Evolutionary conservation across 2,888 invertebrate genomes (phyloP), one percentile per base, ranked within the genome.

Genomic region (Mythimna ferrago): DNA sequence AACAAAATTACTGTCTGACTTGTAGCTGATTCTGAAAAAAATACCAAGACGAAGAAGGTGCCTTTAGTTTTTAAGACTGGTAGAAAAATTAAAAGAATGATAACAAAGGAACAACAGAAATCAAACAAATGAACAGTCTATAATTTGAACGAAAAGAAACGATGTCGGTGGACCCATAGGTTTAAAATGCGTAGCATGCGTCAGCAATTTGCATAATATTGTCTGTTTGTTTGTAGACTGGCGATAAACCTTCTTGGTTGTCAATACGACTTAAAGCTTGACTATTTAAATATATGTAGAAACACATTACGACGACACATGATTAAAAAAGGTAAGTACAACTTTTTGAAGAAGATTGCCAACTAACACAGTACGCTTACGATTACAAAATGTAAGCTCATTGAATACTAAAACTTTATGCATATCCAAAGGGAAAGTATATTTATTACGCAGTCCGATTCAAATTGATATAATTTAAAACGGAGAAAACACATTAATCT

Each of bases 121-220:
- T 2, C 0, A 41, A 62, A 58, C 41, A 57, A 51, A 21, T 57
- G 16, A 53, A 62, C 21, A 14, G 10, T 21, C 1, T 14, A 35
- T 35, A 57, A 53, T 62, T 44, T 14, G 7, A 3, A 32, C 32
- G 32, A 32, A 79, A 48, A 64, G 63, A 41, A 64, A 72, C 53
- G 53, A 60, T 64, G 38, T 60, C 63, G 63, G 44, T 32, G 53
- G 74, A 63, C 57, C 54, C 56, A 54, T 66, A 60, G 61, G 53
- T 62, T 79, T 61, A 63, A 68, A 68, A 74, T 73, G 75, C 67
- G 66, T 68, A 64, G 54, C 68, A 70, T 73, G 66, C 51, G 71
- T 64, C 66, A 74, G 53, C 51, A 60, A 85, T 85, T 85, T 79
- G 70, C 73, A 82, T 83, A 76, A 66, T 82, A 66, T 35, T 11